Evolutionary conservation across 2,113 vertebrate species (phyloP), one percentile per base, ranked within the genome.

Genomic region (Microcebus griseorufus): DNA sequence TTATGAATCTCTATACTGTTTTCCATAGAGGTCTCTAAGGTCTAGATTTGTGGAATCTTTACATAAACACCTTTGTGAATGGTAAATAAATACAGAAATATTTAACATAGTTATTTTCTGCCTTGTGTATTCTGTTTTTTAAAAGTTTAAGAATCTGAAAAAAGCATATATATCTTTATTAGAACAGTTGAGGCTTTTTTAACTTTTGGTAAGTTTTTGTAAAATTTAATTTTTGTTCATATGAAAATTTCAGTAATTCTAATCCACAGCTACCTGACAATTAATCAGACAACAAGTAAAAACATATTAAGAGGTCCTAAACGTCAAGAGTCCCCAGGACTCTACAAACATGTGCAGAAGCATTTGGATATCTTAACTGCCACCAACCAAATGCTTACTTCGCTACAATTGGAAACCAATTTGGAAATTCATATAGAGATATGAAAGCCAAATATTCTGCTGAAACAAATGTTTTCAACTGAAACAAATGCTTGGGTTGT

Each of bases 331-430:
- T 75, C 84, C 79, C 34, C 62, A 95, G 84, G 53, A 48, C 81
- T 78, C 79, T 75, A 80, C 64, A 84, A 96, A 90, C 93, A 96
- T 69, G 83, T 96, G 81, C 88, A 85, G 75, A 76, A 92, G 34
- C 90, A 96, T 96, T 96, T 98, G 96, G 96, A 90, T 90, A 25
- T 87, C 23, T n/a, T 95, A 81, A 95, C 88, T 93, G 76, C 72
- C 75, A 95, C 81, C 94, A 97, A 96, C 81, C 94, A 97, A 97
- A 96, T 97, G 93, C 72, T 95, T 93, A 85, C 95, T 96, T 93
- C 2, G 0, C 22, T 93, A 84, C 93, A 96, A 93, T 93, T 97
- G 93, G 91, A 97, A 96, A 95, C 78, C 51, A 88, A 62, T 93
- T 95, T 94, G 65, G 80, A 96, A 97, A 85, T 55, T 92, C 76